A percentile compares a stretch with the other conserved stretches of the same genome.
phyloP scores from a whole-genome alignment of 1,140 invertebrate species.

The Drosophila orena region DNA sequence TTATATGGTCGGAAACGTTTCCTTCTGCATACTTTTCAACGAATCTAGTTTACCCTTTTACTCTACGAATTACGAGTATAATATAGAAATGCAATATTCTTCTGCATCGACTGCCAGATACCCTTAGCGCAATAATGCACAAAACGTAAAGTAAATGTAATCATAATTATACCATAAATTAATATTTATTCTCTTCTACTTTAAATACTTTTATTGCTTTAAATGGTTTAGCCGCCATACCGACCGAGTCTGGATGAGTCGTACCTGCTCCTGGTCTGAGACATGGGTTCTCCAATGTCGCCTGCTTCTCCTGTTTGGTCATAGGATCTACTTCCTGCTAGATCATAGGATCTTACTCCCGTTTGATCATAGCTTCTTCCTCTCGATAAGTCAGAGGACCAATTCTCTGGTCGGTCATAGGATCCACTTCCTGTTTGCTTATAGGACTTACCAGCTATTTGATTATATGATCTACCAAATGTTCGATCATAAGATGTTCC shows the following conservation, averaged over 20 bases:
- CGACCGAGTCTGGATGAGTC: constrained; percentile 23
- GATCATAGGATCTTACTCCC: not conserved
- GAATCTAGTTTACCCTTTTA: too few species aligned
- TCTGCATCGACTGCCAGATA: too few species aligned
- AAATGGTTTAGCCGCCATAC: constrained; percentile 31
- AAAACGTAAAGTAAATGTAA: too few species aligned
- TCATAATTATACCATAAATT: too few species aligned
- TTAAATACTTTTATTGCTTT: not conserved
- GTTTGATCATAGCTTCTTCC: not conserved
- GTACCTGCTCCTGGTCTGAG: constrained; percentile 44
- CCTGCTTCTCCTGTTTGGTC: constrained; percentile 3
- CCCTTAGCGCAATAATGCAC: too few species aligned
- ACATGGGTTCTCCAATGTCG: constrained; percentile 49
- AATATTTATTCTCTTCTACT: too few species aligned
- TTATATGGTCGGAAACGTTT: too few species aligned
- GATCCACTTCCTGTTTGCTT: not conserved
- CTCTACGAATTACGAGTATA: too few species aligned
- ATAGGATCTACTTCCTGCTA: not conserved
- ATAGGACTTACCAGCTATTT: too few species aligned
- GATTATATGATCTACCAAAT: not conserved
- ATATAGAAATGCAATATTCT: too few species aligned
- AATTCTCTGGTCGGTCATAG: not conserved
- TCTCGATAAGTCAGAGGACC: not conserved
- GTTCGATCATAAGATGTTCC: not conserved
- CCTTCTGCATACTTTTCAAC: too few species aligned